phyloP scores from a whole-genome alignment of 2,113 vertebrate genomes.

The Nothocercus julius region DNA sequence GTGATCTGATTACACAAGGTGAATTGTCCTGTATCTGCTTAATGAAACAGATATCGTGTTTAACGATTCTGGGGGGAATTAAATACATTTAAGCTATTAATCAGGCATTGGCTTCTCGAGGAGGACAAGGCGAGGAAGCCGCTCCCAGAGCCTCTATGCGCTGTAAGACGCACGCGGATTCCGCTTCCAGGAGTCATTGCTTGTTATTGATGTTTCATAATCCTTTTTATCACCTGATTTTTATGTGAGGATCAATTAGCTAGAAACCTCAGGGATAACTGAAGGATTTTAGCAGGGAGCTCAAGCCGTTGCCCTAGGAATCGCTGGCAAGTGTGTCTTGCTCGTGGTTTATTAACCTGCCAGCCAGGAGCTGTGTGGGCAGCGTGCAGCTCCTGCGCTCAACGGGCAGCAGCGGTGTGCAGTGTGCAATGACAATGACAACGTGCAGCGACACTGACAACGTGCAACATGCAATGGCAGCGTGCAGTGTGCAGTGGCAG shows the following conservation, averaged over 20 bases:
- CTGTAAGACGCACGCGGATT: fast-evolving
- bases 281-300: neutral
- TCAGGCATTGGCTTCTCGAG: constrained; percentile 33
- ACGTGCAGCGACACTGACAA: no score
- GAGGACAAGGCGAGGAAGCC: neutral
- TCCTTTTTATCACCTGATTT: neutral
- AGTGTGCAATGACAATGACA: no score
- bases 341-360: neutral
- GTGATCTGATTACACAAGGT: constrained; percentile 78
- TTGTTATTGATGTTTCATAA: neutral
- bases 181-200: fast-evolving
- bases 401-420: no score
- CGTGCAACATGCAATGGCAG: no score
- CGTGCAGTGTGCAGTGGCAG: no score
- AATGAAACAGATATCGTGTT: constrained; percentile 73
- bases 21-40: constrained; percentile 75
- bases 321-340: neutral
- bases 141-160: neutral
- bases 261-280: neutral
- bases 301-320: neutral
- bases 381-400: no score
- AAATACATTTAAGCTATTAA: constrained; percentile 53
- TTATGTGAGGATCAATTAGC: neutral
- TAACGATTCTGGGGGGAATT: constrained; percentile 67
- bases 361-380: neutral